Evolutionary conservation across 2,888 invertebrate species (phyloP).

Genomic region (Cantharis lateralis): DNA sequence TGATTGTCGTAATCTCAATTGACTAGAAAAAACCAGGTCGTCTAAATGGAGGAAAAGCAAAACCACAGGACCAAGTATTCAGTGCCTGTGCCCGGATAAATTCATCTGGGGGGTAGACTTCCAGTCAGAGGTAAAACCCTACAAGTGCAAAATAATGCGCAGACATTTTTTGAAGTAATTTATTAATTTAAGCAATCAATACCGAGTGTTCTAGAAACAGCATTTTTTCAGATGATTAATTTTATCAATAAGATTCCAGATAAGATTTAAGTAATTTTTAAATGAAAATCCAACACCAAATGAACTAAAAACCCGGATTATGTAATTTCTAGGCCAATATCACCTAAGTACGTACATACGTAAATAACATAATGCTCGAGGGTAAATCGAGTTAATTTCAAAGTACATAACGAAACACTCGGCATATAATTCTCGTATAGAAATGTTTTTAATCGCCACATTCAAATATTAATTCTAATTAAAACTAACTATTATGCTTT

Average conservation of each 20-base stretch:
- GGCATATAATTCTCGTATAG: conserved; percentile 1
- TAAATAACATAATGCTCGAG: conserved; percentile 6
- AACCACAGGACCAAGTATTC: no score
- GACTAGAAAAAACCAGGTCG: no score
- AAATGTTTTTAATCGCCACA: conserved; percentile 18
- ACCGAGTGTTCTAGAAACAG: not conserved
- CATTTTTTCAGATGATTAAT: not conserved
- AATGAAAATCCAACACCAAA: conserved; percentile 19
- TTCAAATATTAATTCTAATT: conserved; percentile 28
- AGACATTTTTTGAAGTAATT: no score
- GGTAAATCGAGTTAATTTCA: not conserved
- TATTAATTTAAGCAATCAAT: no score
- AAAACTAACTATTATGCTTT: conserved; percentile 28
- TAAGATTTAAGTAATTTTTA: conserved; percentile 1
- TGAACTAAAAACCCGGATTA: conserved; percentile 37
- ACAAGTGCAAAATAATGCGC: no score
- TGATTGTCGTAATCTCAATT: no score
- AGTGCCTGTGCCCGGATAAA: no score
- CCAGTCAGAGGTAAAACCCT: no score
- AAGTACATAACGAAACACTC: not conserved
- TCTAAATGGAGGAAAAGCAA: no score
- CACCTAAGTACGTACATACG: conserved; percentile 7
- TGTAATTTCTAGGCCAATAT: conserved; percentile 37
- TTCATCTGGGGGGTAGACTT: no score
- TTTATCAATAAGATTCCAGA: not conserved